These are phyloP conservation scores for Palaemon carinicauda DNA, from an alignment of 1,140 invertebrate genomes.

Conservation along the genomic window DNA sequence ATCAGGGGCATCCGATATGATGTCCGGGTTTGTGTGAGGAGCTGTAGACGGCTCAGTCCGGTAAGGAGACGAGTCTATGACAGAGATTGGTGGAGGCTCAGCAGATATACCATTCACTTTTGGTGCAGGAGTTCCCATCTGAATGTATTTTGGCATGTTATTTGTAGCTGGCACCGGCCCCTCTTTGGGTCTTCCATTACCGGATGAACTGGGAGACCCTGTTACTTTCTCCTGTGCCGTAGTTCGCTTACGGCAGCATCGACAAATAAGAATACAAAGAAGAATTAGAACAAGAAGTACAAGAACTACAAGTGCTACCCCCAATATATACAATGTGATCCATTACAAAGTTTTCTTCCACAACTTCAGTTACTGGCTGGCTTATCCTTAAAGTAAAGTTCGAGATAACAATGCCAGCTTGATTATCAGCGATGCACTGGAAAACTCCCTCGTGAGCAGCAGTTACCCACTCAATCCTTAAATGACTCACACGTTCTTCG, in stretches of 20 bases:
- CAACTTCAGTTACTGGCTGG: slow-evolving; percentile 64
- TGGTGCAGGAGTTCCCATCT: slow-evolving; percentile 58
- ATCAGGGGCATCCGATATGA: slow-evolving; percentile 54
- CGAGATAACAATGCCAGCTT: slow-evolving; percentile 88
- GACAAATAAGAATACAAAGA: slow-evolving; percentile 46
- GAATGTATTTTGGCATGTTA: slow-evolving; percentile 58
- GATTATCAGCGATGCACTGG: slow-evolving; percentile 89
- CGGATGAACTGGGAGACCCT: slow-evolving; percentile 28
- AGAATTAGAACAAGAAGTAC: slow-evolving; percentile 55
- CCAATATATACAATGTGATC: slow-evolving; percentile 56
- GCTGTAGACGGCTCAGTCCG: slow-evolving; percentile 42
- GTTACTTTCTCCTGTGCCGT: slow-evolving; percentile 24
- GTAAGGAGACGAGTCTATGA: slow-evolving; percentile 57
- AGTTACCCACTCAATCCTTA: slow-evolving; percentile 86
- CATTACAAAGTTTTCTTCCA: slow-evolving; percentile 39
- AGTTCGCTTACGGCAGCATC: slow-evolving; percentile 47
- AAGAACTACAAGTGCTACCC: slow-evolving; percentile 47
- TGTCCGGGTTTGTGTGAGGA: slow-evolving; percentile 53
- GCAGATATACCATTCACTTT: slow-evolving; percentile 55
- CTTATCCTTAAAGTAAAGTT: slow-evolving; percentile 88
- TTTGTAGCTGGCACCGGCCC: slow-evolving; percentile 21
- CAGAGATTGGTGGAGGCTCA: slow-evolving; percentile 53
- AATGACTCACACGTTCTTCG: slow-evolving; percentile 77
- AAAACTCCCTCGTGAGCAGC: slow-evolving; percentile 89
- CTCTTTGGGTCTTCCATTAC: slow-evolving; percentile 40